phyloP scores from a whole-genome alignment of 2,888 invertebrate species.

The Lysandra bellargus region DNA sequence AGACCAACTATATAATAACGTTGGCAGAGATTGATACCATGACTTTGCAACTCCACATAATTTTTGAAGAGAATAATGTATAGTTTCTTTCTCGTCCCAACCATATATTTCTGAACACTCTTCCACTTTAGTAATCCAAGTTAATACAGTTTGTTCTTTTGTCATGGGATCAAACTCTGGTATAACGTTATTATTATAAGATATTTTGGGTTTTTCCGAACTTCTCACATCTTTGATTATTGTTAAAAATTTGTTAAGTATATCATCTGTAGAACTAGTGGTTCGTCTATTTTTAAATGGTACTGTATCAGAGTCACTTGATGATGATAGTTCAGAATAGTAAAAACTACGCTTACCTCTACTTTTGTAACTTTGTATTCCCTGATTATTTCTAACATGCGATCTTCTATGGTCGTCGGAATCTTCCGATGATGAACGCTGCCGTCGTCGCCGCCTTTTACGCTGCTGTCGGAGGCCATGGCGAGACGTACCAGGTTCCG shows the following conservation, averaged over 20 bases:
- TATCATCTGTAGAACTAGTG: background rate
- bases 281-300: no score
- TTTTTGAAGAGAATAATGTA: slow-evolving; percentile 40
- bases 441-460: background rate
- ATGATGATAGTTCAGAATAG: no score
- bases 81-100: slow-evolving; percentile 33
- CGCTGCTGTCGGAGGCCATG: no score
- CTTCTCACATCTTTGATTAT: slow-evolving; percentile 5
- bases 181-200: slow-evolving; percentile 33
- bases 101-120: slow-evolving; percentile 17
- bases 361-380: no score
- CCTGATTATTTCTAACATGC: no score
- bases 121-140: no score
- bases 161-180: slow-evolving; percentile 38
- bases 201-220: slow-evolving; percentile 9
- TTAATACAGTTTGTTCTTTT: background rate
- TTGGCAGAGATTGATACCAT: slow-evolving; percentile 35
- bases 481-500: no score
- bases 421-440: background rate
- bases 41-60: slow-evolving; percentile 37
- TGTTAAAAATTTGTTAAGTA: slow-evolving; percentile 6
- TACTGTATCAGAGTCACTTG: no score
- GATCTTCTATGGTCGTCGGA: background rate
- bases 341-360: no score
- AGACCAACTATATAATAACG: slow-evolving; percentile 8